Evolutionary conservation across 1,140 invertebrate genomes (phyloP).

Genomic region (Pseudomyrmex flavicornis): DNA sequence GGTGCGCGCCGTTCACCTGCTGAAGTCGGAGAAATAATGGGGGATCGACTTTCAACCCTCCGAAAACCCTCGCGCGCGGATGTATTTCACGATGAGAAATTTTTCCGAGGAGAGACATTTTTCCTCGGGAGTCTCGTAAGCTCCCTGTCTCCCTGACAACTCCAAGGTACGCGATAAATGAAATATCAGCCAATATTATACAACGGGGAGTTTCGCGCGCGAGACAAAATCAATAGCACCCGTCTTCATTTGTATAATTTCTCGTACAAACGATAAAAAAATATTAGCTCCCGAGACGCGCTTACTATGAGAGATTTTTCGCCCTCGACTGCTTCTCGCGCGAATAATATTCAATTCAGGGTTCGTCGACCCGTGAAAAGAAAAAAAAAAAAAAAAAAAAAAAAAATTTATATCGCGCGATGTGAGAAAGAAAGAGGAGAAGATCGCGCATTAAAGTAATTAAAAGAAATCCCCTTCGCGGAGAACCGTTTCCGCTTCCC

Average conservation of each 20-base stretch:
- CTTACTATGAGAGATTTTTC: background rate
- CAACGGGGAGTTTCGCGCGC: background rate
- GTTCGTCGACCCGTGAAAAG: background rate
- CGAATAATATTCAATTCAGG: slow-evolving; percentile 11
- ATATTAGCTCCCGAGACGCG: background rate
- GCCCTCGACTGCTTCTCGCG: background rate
- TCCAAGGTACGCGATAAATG: background rate
- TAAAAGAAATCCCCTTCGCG: slow-evolving; percentile 22
- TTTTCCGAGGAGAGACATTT: slow-evolving; percentile 13
- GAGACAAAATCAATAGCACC: slow-evolving; percentile 21
- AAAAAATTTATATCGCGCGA: slow-evolving; percentile 35
- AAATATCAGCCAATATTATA: background rate
- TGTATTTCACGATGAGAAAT: background rate
- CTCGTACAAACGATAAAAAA: background rate
- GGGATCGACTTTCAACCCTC: background rate
- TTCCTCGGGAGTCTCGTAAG: background rate
- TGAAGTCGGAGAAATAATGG: background rate
- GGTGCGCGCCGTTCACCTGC: no score
- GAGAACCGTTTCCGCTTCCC: no score
- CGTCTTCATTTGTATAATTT: slow-evolving; percentile 3
- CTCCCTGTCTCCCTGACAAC: background rate
- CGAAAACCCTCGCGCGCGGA: background rate
- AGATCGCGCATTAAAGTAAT: slow-evolving; percentile 49
- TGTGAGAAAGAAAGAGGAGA: background rate
- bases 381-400: no score